phyloP scores from a whole-genome alignment of 2,888 invertebrate genomes.

The Hydraecia micacea region DNA sequence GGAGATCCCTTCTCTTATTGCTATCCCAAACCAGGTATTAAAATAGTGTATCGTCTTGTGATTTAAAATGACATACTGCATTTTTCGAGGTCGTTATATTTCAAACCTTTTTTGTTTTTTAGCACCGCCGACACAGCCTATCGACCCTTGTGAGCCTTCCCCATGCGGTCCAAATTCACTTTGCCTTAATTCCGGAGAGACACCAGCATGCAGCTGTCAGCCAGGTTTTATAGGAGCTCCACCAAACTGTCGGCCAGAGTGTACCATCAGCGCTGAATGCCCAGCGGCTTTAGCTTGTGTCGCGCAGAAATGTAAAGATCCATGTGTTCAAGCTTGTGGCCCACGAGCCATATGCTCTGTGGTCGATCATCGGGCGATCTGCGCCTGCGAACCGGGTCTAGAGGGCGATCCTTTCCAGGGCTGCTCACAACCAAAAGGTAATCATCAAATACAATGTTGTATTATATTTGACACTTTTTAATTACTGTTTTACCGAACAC shows the following conservation, averaged over 20 bases:
- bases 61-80: neutral
- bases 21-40: conserved; percentile 89
- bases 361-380: conserved; percentile 92
- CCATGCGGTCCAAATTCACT: conserved; percentile 92
- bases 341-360: conserved; percentile 90
- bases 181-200: conserved; percentile 91
- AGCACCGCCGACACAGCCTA: conserved; percentile 74
- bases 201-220: conserved; percentile 91
- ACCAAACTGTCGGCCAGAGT: conserved; percentile 93
- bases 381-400: conserved; percentile 91
- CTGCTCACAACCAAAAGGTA: conserved; percentile 86
- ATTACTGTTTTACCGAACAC: conserved; percentile 44
- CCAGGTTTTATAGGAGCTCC: conserved; percentile 91
- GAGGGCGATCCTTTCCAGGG: conserved; percentile 92
- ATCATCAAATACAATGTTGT: conserved; percentile 55
- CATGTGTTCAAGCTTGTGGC: conserved; percentile 93
- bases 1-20: conserved; percentile 94
- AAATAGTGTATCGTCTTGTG: conserved; percentile 5
- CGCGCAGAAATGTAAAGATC: conserved; percentile 91
- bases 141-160: conserved; percentile 92
- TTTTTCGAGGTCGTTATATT: neutral
- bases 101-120: conserved; percentile 55
- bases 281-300: conserved; percentile 92
- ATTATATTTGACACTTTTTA: conserved; percentile 44
- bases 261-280: conserved; percentile 93